Evolutionary conservation across 2,888 invertebrate genomes (phyloP), one percentile per base, ranked within the genome.

Genomic region (Metallyticus violacea): DNA sequence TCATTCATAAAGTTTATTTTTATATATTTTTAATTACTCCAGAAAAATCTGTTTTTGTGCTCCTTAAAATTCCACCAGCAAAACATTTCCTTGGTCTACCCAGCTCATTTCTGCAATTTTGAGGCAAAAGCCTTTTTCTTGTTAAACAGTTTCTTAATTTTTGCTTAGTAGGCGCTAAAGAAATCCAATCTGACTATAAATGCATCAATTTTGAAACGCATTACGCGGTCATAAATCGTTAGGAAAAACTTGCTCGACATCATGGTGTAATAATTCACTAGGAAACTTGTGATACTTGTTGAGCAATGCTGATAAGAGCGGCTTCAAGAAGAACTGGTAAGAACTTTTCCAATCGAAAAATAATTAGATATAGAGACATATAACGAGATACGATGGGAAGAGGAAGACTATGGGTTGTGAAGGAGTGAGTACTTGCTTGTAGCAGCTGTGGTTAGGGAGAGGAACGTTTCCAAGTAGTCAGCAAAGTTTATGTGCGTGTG

Each of bases 321-420:
- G 3, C 40, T 15, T 62, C 40, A 62, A 62, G 40, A 62, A 15
- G 40, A 62, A 62, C 9, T 62, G 4, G 40, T 62, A 62, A 26
- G 15, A 27, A 82, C 26, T 82, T 82, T 82, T 76, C 82, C 76
- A 76, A 82, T 82, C 82, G 82, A 82, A 76, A 82, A 62, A 82
- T 26, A 82, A 82, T 82, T 82, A 82, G 82, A 26, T 62, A 30
- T 30, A 81, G 76, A 82, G 81, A 81, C n/a, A 80, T 80, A 28
- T 7, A 62, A 25, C n/a, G n/a, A n/a, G n/a, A n/a, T n/a, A n/a
- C 76, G 27, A 82, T 82, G 40, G 26, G 82, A 82, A 82, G 82
- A 40, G 40, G 15, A 40, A 40, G 40, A 40, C 40, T 62, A 62
- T 62, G 22, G 40, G 40, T 15, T 62, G 40, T 15, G 40, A 62